Conservation (phyloP, 37 sponge, comb jelly and placozoan species). For the Haliclona indistincta region DNA sequence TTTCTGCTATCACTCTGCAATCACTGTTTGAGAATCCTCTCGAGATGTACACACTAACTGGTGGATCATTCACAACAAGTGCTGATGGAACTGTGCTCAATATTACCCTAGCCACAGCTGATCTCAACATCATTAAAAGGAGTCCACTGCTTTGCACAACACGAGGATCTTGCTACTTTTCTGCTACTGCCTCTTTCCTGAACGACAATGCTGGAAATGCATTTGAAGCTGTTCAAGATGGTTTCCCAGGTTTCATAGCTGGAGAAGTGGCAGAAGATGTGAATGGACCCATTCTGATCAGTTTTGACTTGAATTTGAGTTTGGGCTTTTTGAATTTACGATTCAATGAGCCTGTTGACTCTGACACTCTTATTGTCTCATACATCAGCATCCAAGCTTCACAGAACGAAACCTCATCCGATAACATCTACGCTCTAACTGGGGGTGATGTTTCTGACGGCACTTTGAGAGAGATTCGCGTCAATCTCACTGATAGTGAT, state of each 20-base stretch:
- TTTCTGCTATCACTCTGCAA: constrained; percentile 54
- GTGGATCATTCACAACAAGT: constrained; percentile 22
- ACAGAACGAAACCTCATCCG: constrained; percentile 23
- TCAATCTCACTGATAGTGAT: constrained; percentile 61
- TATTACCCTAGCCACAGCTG: constrained; percentile 51
- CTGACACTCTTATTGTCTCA: constrained; percentile 31
- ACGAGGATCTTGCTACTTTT: constrained; percentile 77
- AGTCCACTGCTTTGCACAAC: constrained; percentile 65
- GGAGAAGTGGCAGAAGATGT: constrained; percentile 63
- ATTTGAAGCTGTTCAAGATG: constrained; percentile 25
- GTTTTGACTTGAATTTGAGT: constrained; percentile 58
- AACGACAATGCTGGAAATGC: constrained; percentile 74
- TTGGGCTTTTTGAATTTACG: constrained; percentile 22
- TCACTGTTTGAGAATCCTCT: constrained; percentile 83
- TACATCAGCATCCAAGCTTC: constrained; percentile 51
- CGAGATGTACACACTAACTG: constrained; percentile 62
- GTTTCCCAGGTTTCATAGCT: constrained; percentile 76
- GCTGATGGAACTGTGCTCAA: constrained; percentile 34
- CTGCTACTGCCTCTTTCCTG: constrained; percentile 47
- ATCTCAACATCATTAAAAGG: constrained; percentile 67
- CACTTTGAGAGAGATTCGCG: constrained; percentile 30
- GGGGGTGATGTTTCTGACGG: constrained; percentile 33
- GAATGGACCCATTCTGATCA: constrained; percentile 56
- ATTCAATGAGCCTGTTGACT: constrained; percentile 65
- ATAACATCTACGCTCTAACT: constrained; percentile 46